A percentile compares a stretch with the other conserved stretches of the same genome.
Evolutionary conservation across 2,888 invertebrate genomes (phyloP).

Genomic region (Lepidocyrtoides sp.): DNA sequence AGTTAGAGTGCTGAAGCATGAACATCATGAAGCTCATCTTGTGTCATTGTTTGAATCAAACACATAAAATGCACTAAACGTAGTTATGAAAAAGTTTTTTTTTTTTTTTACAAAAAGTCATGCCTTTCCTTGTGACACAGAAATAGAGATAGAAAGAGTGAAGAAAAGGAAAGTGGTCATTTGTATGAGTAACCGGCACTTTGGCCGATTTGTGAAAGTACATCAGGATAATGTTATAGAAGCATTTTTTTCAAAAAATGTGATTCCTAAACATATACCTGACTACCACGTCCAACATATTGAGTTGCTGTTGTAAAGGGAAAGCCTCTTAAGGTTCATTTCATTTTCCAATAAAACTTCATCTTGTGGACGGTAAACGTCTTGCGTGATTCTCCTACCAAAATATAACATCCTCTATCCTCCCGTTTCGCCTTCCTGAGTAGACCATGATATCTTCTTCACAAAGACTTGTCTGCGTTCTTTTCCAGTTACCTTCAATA

Average conservation of each 20-base stretch:
- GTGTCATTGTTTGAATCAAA: too few species aligned
- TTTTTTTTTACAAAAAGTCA: too few species aligned
- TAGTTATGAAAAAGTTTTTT: neutral
- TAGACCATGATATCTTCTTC: neutral
- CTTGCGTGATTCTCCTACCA: conserved; percentile 84
- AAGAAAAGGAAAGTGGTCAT: conserved; percentile 80
- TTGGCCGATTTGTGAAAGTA: conserved; percentile 83
- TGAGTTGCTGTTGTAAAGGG: conserved; percentile 60
- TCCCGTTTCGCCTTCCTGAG: neutral
- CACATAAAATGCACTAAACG: too few species aligned
- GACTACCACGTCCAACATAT: conserved; percentile 12
- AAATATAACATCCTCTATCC: conserved; percentile 70
- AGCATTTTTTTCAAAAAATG: neutral
- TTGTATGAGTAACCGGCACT: conserved; percentile 84
- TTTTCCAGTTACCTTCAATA: neutral
- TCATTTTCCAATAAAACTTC: conserved; percentile 85
- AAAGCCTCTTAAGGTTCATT: conserved; percentile 84
- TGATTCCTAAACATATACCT: neutral
- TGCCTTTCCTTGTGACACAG: neutral
- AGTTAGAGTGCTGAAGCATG: too few species aligned
- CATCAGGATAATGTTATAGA: neutral
- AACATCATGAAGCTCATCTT: too few species aligned
- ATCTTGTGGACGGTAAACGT: conserved; percentile 84
- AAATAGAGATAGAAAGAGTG: neutral
- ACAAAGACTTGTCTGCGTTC: conserved; percentile 39